These are phyloP conservation scores for Paraescarpia echinospica DNA, from an alignment of 1,140 invertebrate genomes.

Conservation along the genomic window DNA sequence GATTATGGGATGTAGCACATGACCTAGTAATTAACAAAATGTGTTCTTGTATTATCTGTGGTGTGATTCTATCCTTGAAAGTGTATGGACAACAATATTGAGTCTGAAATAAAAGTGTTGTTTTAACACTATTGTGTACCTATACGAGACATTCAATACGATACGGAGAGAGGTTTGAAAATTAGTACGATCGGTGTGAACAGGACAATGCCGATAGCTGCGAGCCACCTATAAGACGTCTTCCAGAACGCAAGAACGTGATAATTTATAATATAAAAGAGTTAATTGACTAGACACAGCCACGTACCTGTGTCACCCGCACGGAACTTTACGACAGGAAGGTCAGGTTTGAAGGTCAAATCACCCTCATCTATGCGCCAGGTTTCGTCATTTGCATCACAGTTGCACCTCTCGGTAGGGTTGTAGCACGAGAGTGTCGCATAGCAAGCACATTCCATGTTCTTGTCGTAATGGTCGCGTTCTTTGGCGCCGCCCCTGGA, in stretches of 20 bases:
- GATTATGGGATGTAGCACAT: no score
- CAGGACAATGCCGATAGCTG: no score
- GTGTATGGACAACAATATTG: no score
- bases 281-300: background rate
- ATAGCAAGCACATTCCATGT: background rate
- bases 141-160: no score
- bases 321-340: background rate
- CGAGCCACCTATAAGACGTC: no score
- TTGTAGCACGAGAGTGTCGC: background rate
- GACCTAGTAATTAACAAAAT: no score
- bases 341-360: background rate
- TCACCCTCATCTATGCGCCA: slow-evolving; percentile 13
- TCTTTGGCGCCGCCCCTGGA: background rate
- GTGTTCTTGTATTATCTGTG: no score
- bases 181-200: no score
- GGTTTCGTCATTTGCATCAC: background rate
- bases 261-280: background rate
- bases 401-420: background rate
- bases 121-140: no score
- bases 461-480: background rate
- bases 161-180: no score
- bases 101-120: no score
- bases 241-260: background rate
- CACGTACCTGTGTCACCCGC: slow-evolving; percentile 21
- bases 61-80: no score